phyloP scores from a whole-genome alignment of 2,113 vertebrate genomes.

The Brachypteracias leptosomus region DNA sequence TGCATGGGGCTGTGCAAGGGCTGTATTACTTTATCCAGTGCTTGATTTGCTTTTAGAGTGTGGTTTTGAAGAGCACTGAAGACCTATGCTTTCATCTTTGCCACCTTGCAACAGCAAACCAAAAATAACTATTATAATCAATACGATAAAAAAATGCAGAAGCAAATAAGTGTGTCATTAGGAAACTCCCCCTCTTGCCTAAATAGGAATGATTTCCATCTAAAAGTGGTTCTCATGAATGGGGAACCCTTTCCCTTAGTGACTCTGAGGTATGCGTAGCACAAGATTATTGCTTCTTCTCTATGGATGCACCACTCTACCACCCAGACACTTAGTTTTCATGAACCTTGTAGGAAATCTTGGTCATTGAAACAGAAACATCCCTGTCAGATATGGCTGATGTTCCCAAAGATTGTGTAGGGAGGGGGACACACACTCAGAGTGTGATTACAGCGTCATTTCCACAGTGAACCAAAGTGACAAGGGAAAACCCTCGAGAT shows the following conservation, averaged over 20 bases:
- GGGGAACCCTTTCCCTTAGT: background rate
- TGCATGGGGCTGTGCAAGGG: background rate
- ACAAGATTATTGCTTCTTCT: background rate
- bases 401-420: background rate
- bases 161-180: background rate
- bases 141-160: background rate
- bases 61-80: background rate
- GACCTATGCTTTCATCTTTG: background rate
- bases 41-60: background rate
- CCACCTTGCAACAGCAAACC: background rate
- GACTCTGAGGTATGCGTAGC: background rate
- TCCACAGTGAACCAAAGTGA: background rate
- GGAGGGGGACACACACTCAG: background rate
- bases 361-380: background rate
- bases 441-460: background rate
- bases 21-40: background rate
- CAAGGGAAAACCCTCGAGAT: background rate
- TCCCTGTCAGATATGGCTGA: background rate
- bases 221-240: background rate
- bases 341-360: background rate
- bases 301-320: background rate
- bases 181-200: background rate
- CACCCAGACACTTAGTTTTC: background rate
- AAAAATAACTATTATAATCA: background rate
- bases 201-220: background rate